phyloP scores from a whole-genome alignment of 2,888 invertebrate species.

The Coenonympha arcania region DNA sequence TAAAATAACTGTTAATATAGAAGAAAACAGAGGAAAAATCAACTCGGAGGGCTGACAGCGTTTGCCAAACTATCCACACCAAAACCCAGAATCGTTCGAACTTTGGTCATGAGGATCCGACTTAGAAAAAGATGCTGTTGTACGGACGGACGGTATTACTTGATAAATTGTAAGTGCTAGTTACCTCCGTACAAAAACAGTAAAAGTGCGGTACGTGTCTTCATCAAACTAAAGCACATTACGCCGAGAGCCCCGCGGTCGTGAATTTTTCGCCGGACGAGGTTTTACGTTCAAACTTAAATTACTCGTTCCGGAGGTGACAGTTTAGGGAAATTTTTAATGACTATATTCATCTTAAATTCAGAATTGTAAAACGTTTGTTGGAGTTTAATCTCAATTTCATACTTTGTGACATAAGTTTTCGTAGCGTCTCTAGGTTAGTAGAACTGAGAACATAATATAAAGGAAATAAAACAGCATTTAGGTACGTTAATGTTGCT shows the following conservation, averaged over 20 bases:
- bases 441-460: not conserved
- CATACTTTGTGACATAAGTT: not conserved
- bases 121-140: no score
- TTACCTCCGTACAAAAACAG: constrained; percentile 30
- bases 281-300: constrained; percentile 64
- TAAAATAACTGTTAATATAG: no score
- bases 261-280: constrained; percentile 53
- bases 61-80: no score
- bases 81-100: no score
- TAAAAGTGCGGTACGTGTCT: constrained; percentile 41
- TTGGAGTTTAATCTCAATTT: constrained; percentile 1
- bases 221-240: constrained; percentile 55
- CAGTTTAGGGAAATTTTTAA: constrained; percentile 41
- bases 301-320: constrained; percentile 54
- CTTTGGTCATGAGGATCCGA: no score
- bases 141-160: no score
- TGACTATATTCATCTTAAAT: constrained; percentile 29
- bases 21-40: no score
- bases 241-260: constrained; percentile 38
- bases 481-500: no score
- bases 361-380: not conserved
- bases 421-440: not conserved
- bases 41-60: no score
- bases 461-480: no score
- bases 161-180: not conserved